A percentile compares a stretch with the other conserved stretches of the same genome.
Conservation (phyloP, 2,888 invertebrate genomes). For the Phoronis australis region DNA sequence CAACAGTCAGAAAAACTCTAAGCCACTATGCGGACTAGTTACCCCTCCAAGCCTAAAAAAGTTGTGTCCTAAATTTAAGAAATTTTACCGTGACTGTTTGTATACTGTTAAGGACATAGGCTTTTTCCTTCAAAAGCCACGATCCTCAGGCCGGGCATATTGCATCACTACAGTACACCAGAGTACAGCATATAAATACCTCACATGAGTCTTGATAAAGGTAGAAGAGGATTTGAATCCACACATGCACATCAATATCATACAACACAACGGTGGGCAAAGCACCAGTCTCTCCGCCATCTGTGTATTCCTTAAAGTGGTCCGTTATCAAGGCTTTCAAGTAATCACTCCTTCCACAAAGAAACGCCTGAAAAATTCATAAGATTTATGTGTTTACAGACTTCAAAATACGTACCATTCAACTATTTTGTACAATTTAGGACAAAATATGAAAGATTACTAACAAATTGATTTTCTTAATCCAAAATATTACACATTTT, state of each 20-base stretch:
- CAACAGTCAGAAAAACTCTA: too few species aligned
- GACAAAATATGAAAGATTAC: neutral
- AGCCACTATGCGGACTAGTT: too few species aligned
- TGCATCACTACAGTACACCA: too few species aligned
- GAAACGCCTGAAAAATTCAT: conserved; percentile 49
- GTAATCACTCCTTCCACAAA: conserved; percentile 56
- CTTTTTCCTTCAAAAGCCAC: too few species aligned
- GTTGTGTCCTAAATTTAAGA: too few species aligned
- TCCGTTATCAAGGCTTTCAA: conserved; percentile 48
- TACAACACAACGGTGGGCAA: conserved; percentile 47
- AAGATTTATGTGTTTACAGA: neutral
- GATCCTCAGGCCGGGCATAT: too few species aligned
- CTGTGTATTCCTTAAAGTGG: conserved; percentile 50
- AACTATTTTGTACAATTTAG: neutral
- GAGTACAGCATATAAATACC: conserved; percentile 26
- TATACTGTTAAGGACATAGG: too few species aligned
- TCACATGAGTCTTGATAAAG: conserved; percentile 54
- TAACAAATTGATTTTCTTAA: too few species aligned
- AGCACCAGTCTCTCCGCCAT: conserved; percentile 23
- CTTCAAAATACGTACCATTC: neutral
- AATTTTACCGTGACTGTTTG: too few species aligned
- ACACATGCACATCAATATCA: conserved; percentile 48
- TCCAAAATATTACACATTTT: too few species aligned
- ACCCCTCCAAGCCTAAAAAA: too few species aligned
- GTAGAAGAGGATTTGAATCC: conserved; percentile 52